Evolutionary conservation across 2,797 vertebrate species (phyloP).

Genomic region (Muscicapa comitata): DNA sequence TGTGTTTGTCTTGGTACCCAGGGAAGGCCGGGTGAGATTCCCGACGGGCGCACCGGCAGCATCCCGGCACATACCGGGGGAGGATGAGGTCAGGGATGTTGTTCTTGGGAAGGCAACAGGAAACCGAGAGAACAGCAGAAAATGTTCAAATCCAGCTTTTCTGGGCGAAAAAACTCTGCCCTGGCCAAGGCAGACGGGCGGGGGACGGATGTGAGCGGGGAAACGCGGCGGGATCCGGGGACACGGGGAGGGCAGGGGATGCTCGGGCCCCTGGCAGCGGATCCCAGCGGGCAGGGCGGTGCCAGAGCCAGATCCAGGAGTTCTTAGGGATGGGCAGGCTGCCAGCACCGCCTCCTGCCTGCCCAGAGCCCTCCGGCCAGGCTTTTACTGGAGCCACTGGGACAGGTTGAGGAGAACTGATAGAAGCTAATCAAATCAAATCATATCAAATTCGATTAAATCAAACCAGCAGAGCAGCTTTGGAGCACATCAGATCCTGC

Average conservation of each 20-base stretch:
- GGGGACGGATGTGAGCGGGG: neutral
- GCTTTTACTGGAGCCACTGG: neutral
- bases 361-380: neutral
- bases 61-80: neutral
- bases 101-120: constrained; percentile 59
- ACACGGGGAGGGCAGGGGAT: neutral
- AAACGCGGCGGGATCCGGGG: fast-evolving
- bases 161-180: constrained; percentile 7
- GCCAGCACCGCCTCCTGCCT: neutral
- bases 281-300: neutral
- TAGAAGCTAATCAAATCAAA: neutral
- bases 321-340: neutral
- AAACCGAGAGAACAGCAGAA: constrained; percentile 41
- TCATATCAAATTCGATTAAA: neutral
- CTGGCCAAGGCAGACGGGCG: neutral
- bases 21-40: neutral
- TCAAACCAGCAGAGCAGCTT: neutral
- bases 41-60: neutral
- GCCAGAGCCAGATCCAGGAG: neutral
- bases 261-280: fast-evolving
- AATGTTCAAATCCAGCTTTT: constrained; percentile 35
- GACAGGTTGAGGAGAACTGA: neutral
- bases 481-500: neutral
- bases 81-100: constrained; percentile 60
- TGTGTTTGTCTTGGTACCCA: neutral